Conservation (phyloP, 2,888 invertebrate species). For the Dorcus hopei region DNA sequence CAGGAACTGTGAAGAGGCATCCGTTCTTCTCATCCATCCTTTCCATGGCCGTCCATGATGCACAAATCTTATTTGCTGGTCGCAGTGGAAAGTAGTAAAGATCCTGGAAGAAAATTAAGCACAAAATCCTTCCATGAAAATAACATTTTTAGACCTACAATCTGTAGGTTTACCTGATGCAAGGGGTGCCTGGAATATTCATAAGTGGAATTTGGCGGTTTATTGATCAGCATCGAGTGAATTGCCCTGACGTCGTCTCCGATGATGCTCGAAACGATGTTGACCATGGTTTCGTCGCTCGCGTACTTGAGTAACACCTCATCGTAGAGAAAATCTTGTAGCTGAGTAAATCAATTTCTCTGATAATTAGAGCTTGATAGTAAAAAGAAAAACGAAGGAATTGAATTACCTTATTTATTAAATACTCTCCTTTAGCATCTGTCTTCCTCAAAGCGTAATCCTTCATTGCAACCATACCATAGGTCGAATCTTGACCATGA, state of each 20-base stretch:
- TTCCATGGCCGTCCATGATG: constrained; percentile 87
- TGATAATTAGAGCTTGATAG: neutral
- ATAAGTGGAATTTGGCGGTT: constrained; percentile 73
- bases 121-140: no score
- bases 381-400: neutral
- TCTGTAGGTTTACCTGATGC: constrained; percentile 42
- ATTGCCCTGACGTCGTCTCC: constrained; percentile 71
- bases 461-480: constrained; percentile 63
- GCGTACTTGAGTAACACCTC: constrained; percentile 68
- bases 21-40: constrained; percentile 71
- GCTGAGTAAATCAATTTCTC: constrained; percentile 3
- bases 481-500: constrained; percentile 55
- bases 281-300: constrained; percentile 58
- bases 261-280: constrained; percentile 67
- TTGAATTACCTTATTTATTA: constrained; percentile 68
- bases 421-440: constrained; percentile 61
- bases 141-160: constrained; percentile 35
- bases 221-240: constrained; percentile 86
- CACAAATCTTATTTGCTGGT: constrained; percentile 74
- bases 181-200: constrained; percentile 62
- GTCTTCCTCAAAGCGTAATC: constrained; percentile 61
- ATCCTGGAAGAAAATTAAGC: constrained; percentile 56
- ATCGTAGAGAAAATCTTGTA: constrained; percentile 57
- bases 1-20: constrained; percentile 77
- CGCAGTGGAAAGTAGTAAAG: constrained; percentile 85